Conservation (phyloP, 2,797 vertebrate species). For the Tragelaphus eurycerus region DNA sequence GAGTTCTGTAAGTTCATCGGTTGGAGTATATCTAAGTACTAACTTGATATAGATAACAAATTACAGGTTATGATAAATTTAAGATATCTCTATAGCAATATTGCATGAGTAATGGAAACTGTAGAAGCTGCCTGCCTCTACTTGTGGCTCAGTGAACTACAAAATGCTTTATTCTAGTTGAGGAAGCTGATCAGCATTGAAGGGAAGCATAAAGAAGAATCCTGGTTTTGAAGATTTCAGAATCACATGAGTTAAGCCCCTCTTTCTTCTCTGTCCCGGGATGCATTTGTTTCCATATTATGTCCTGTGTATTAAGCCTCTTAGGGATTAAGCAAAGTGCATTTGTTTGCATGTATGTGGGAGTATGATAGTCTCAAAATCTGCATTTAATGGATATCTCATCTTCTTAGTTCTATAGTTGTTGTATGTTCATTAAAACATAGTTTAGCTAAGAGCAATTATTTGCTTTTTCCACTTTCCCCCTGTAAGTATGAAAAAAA, state of each 20-base stretch:
- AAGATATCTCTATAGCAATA: not conserved
- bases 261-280: not conserved
- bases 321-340: not conserved
- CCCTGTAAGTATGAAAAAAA: not conserved
- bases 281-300: not conserved
- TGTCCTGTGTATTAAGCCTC: not conserved
- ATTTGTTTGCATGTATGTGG: not conserved
- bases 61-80: not conserved
- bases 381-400: not conserved
- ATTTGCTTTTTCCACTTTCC: not conserved
- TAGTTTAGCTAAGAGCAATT: not conserved
- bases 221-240: not conserved
- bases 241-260: not conserved
- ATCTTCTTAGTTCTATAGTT: not conserved
- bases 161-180: not conserved
- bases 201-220: not conserved
- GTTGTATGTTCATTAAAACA: not conserved
- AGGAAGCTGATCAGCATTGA: not conserved
- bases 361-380: not conserved
- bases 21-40: not conserved
- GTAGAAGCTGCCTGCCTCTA: not conserved
- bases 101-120: not conserved
- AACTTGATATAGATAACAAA: not conserved
- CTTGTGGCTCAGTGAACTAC: not conserved
- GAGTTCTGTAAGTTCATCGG: not conserved